These are phyloP conservation scores for Colostygia pectinataria DNA, from an alignment of 2,888 invertebrate genomes.

Conservation along the genomic window DNA sequence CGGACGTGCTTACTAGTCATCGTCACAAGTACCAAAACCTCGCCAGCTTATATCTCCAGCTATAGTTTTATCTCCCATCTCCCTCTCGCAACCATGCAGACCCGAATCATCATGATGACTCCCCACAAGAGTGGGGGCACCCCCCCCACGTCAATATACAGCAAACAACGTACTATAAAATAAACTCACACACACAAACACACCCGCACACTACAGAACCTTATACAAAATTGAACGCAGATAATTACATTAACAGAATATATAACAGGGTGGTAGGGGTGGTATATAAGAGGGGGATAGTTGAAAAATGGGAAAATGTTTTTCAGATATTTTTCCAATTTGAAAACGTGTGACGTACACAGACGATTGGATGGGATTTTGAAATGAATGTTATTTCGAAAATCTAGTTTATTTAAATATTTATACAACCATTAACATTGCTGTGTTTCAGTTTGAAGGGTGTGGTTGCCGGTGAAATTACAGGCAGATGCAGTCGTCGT, in stretches of 20 bases:
- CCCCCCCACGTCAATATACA: conserved; percentile 67
- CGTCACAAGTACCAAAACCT: conserved; percentile 41
- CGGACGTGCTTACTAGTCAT: conserved; percentile 56
- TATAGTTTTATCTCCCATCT: conserved; percentile 55
- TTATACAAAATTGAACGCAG: conserved; percentile 73
- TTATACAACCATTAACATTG: no score
- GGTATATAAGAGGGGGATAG: conserved; percentile 39
- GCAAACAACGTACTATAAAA: conserved; percentile 72
- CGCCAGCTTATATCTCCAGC: conserved; percentile 41
- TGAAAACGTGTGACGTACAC: conserved; percentile 36
- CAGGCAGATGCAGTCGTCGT: no score
- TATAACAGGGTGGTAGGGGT: conserved; percentile 37
- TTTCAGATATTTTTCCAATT: conserved; percentile 54
- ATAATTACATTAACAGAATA: conserved; percentile 74
- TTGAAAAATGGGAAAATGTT: conserved; percentile 55
- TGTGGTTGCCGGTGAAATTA: no score
- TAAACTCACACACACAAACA: conserved; percentile 50
- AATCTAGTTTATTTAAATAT: conserved; percentile 10
- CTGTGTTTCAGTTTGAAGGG: no score
- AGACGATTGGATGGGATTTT: conserved; percentile 19
- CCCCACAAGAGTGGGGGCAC: conserved; percentile 39
- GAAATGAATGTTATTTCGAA: conserved; percentile 16
- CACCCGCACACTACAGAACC: conserved; percentile 30
- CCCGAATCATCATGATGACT: conserved; percentile 68
- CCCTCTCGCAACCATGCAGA: conserved; percentile 68